Evolutionary conservation across 2,797 vertebrate species (phyloP), one percentile per base, ranked within the genome.

Genomic region (Aulostomus chinensis): DNA sequence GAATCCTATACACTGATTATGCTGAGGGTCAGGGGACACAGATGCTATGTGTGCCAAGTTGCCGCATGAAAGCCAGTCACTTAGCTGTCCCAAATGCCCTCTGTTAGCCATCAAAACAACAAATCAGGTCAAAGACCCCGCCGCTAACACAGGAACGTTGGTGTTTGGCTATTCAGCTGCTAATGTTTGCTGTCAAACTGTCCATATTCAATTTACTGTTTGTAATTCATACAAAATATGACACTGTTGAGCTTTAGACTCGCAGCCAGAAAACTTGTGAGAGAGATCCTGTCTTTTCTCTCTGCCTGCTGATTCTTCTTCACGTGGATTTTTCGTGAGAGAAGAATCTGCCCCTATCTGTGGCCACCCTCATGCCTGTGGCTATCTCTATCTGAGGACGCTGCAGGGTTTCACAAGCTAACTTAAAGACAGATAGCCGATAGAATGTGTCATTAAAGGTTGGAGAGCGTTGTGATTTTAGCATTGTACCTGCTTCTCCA

Each of bases 311-410:
- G 34, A 67, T 59, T 55, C 37, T n/a, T 56, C 60, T 61, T 55
- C 35, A 41, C 47, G 46, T 38, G 52, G 68, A 54, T 56, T 74
- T 61, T n/a, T 12, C 46, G 57, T 0, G 2, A 40, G 47, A 32
- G 46, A 84, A 87, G 67, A 88, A 80, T 78, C 72, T 45, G 58
- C 88, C 88, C 89, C 69, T 84, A 90, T 90, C 71, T 82, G n/a
- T n/a, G 62, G 53, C 64, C 33, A 9, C 88, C 88, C 87, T 78
- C 85, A 86, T 88, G 53, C 38, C 69, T 56, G 66, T 21, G 52
- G 58, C 60, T 78, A 83, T 89, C 83, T 78, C 58, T 53, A 36
- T 52, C 41, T 26, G 64, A 58, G 65, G 72, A 68, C 53, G 50
- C 72, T 22, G 17, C 36, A 22, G 52, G 52, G 78, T 80, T 74